Conservation (phyloP, 2,888 invertebrate species). For the Octonoba sinensis region DNA sequence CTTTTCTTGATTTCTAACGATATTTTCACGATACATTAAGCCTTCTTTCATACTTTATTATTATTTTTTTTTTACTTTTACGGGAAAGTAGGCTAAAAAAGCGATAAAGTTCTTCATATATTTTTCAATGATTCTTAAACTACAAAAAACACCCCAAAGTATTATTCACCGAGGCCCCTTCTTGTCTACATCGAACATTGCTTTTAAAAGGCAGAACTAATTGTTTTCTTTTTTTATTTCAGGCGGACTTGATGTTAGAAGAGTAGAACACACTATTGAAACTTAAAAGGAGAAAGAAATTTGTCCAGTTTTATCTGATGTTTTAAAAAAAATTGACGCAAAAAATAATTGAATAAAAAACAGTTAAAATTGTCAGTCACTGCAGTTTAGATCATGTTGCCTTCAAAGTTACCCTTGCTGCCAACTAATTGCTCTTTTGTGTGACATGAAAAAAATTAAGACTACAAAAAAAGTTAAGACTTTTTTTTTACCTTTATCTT, state of each 20-base stretch:
- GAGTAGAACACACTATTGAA: slow-evolving; percentile 28
- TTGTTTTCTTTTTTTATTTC: slow-evolving; percentile 43
- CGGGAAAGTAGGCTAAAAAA: too few species aligned
- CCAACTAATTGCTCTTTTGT: slow-evolving; percentile 54
- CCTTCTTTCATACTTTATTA: too few species aligned
- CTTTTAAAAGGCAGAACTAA: background rate
- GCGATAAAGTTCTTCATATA: too few species aligned
- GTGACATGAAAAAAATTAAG: slow-evolving; percentile 36
- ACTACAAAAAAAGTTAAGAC: slow-evolving; percentile 17
- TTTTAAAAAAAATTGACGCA: background rate
- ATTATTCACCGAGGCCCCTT: background rate
- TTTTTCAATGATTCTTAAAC: too few species aligned
- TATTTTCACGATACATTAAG: too few species aligned
- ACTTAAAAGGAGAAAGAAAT: slow-evolving; percentile 2
- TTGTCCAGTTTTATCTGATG: slow-evolving; percentile 8
- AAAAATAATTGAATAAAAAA: slow-evolving; percentile 20
- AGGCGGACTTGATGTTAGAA: slow-evolving; percentile 38
- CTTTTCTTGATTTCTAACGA: too few species aligned
- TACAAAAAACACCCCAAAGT: slow-evolving; percentile 10
- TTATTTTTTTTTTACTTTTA: too few species aligned
- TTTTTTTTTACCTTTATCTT: slow-evolving; percentile 29
- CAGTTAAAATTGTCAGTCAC: slow-evolving; percentile 38
- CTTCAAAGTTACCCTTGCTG: slow-evolving; percentile 21
- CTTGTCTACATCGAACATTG: too few species aligned
- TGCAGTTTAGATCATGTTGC: slow-evolving; percentile 45